A percentile compares a stretch with the other conserved stretches of the same genome.
These are phyloP conservation scores for Brachionus sp. DNA, from an alignment of 1,140 invertebrate genomes.

Conservation along the genomic window DNA sequence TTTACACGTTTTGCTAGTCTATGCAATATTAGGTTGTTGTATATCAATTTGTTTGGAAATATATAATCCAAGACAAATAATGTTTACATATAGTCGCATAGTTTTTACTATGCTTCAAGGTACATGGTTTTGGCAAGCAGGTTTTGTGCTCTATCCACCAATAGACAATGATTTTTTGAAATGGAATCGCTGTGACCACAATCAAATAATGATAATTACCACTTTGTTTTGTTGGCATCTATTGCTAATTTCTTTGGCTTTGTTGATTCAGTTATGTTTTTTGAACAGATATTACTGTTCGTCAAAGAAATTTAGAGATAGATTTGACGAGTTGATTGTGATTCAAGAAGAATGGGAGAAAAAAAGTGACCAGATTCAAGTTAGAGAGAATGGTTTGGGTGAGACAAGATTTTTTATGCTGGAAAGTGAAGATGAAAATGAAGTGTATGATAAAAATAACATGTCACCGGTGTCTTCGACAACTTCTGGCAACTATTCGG, in stretches of 20 bases:
- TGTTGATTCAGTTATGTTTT: slow-evolving; percentile 6
- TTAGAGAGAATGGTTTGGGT: background rate
- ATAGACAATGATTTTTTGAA: slow-evolving; percentile 16
- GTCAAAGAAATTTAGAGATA: background rate
- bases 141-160: slow-evolving; percentile 62
- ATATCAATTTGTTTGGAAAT: slow-evolving; percentile 57
- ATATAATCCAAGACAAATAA: slow-evolving; percentile 54
- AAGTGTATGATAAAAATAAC: background rate
- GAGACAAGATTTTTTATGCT: background rate
- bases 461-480: background rate
- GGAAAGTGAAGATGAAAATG: background rate
- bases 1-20: slow-evolving; percentile 61
- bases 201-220: slow-evolving; percentile 60
- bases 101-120: slow-evolving; percentile 61
- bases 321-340: background rate
- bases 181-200: slow-evolving; percentile 57
- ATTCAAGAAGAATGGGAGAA: background rate
- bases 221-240: slow-evolving; percentile 52
- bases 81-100: slow-evolving; percentile 54
- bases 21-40: slow-evolving; percentile 54
- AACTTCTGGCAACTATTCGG: background rate
- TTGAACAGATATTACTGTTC: background rate
- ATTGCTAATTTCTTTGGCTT: slow-evolving; percentile 5
- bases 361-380: background rate
- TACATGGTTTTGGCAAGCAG: slow-evolving; percentile 63